phyloP scores from a whole-genome alignment of 2,113 vertebrate genomes.

The Pan troglodytes region DNA sequence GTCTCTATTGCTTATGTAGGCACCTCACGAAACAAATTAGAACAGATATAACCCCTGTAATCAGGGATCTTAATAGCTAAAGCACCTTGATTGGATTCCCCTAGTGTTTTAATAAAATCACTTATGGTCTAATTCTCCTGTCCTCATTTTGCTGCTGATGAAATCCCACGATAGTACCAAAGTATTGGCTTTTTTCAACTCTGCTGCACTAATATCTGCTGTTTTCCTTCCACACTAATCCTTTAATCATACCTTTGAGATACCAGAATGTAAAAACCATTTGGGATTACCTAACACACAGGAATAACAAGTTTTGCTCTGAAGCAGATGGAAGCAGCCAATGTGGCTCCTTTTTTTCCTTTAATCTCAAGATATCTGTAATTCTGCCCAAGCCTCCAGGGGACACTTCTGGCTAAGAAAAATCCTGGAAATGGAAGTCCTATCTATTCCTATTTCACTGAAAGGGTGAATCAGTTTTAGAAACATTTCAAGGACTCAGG shows the following conservation, averaged over 20 bases:
- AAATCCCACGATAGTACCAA: slow-evolving; percentile 52
- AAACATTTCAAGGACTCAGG: not conserved
- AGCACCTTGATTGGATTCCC: slow-evolving; percentile 54
- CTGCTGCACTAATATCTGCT: slow-evolving; percentile 57
- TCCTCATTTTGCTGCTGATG: slow-evolving; percentile 59
- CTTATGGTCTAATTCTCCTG: slow-evolving; percentile 66
- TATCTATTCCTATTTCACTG: not conserved
- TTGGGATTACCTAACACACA: slow-evolving; percentile 48
- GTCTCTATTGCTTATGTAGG: not conserved
- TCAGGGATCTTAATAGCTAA: slow-evolving; percentile 28
- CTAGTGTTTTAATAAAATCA: slow-evolving; percentile 67
- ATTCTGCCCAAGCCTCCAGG: not conserved
- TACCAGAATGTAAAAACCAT: not conserved
- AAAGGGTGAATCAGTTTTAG: not conserved
- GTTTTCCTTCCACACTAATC: slow-evolving; percentile 26
- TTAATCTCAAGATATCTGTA: not conserved
- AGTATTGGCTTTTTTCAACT: slow-evolving; percentile 54
- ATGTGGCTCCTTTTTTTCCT: not conserved
- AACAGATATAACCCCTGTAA: slow-evolving; percentile 45
- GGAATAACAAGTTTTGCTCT: not conserved
- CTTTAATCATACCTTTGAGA: slow-evolving; percentile 67
- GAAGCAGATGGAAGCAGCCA: slow-evolving; percentile 14
- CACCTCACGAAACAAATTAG: slow-evolving; percentile 45
- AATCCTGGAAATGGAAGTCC: not conserved
- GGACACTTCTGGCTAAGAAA: not conserved